Percentiles rank a stretch among this genome's conserved stretches.
These are phyloP conservation scores for Gastracanthus pulcherrimus DNA, from an alignment of 2,888 invertebrate species.

Conservation along the genomic window DNA sequence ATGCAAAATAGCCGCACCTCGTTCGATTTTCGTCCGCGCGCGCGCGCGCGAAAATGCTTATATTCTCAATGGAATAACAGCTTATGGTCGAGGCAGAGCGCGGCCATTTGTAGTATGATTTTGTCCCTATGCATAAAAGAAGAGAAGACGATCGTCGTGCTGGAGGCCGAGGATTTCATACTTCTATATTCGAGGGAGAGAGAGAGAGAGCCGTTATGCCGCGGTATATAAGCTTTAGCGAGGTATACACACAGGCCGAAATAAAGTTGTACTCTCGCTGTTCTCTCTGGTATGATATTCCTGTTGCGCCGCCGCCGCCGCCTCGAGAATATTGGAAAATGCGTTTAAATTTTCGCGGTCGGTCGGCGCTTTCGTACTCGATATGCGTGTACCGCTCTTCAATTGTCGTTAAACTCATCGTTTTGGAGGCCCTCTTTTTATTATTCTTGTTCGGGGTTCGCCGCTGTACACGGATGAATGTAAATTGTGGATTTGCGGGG, in stretches of 20 bases:
- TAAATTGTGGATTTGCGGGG: conserved; percentile 25
- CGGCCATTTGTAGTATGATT: conserved; percentile 43
- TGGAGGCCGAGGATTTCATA: conserved; percentile 13
- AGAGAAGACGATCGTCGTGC: background rate
- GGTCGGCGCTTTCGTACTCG: background rate
- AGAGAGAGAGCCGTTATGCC: background rate
- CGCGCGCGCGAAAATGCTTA: conserved; percentile 19
- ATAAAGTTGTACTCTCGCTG: conserved; percentile 15
- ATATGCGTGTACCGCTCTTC: background rate
- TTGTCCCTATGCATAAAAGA: conserved; percentile 46
- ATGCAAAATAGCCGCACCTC: conserved; percentile 50
- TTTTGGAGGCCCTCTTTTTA: background rate
- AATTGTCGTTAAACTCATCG: conserved; percentile 40
- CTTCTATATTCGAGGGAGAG: conserved; percentile 25
- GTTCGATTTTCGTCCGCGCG: conserved; percentile 43
- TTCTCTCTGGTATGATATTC: too few species aligned
- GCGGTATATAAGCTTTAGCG: background rate
- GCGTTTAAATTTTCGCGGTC: conserved; percentile 17
- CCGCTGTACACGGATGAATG: background rate
- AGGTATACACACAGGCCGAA: background rate
- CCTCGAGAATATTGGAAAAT: conserved; percentile 20
- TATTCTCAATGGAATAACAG: conserved; percentile 46
- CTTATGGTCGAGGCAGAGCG: conserved; percentile 29
- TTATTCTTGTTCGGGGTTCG: background rate
- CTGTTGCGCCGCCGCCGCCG: background rate